Conservation (phyloP, 2,113 vertebrate species). For the Bucco capensis region DNA sequence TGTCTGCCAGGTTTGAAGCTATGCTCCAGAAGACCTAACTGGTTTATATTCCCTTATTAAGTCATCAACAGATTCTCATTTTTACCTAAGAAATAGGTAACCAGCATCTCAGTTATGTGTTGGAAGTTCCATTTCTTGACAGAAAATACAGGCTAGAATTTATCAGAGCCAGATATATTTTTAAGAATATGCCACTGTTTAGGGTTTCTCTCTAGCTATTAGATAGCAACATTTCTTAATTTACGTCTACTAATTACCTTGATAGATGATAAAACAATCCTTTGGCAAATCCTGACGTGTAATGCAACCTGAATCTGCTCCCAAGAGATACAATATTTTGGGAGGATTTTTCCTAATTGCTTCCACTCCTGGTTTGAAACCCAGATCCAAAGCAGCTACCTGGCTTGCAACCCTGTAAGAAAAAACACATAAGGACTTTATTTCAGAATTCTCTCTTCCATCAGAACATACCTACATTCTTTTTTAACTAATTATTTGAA, state of each 20-base stretch:
- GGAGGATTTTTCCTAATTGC: constrained; percentile 87
- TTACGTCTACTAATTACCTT: constrained; percentile 77
- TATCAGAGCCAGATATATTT: not conserved
- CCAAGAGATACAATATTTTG: constrained; percentile 90
- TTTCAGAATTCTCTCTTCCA: not conserved
- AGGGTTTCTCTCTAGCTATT: not conserved
- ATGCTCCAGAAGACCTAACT: not conserved
- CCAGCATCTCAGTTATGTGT: not conserved
- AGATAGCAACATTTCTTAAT: not conserved
- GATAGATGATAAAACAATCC: constrained; percentile 90
- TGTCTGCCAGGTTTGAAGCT: not conserved
- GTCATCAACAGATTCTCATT: not conserved
- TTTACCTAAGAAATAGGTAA: not conserved
- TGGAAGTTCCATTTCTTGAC: not conserved
- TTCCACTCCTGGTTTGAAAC: constrained; percentile 95
- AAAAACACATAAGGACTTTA: not conserved
- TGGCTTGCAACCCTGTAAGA: constrained; percentile 91
- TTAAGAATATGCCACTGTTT: not conserved
- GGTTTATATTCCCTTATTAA: not conserved
- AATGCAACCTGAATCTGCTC: constrained; percentile 89
- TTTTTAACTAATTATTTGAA: not conserved
- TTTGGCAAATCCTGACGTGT: constrained; percentile 91
- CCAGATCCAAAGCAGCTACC: constrained; percentile 94
- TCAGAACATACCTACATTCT: not conserved
- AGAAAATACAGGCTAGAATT: not conserved